Percentiles rank a stretch among this genome's conserved stretches.
Evolutionary conservation across 2,113 vertebrate genomes (phyloP).

Genomic region (Sorex araneus): DNA sequence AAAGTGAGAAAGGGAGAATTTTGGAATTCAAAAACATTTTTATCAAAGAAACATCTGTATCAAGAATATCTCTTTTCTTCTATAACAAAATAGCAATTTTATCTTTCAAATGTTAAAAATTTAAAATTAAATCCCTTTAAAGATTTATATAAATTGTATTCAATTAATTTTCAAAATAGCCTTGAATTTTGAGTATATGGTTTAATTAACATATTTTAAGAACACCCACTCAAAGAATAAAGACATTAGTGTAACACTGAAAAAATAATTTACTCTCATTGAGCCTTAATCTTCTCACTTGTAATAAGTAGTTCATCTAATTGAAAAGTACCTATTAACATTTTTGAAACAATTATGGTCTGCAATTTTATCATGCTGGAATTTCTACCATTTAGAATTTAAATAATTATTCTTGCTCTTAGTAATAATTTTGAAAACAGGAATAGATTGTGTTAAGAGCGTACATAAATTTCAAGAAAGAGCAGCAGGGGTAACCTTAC

Average conservation of each 20-base stretch:
- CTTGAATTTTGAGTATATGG: background rate
- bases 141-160: background rate
- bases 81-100: background rate
- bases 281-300: background rate
- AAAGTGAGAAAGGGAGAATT: background rate
- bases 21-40: background rate
- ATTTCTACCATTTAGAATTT: constrained; percentile 13
- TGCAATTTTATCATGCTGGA: background rate
- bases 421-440: background rate
- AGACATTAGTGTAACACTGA: too few species aligned
- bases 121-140: background rate
- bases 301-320: background rate
- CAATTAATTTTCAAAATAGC: background rate
- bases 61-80: background rate
- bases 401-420: background rate
- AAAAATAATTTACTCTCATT: background rate
- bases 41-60: too few species aligned
- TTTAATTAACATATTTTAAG: background rate
- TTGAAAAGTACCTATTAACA: background rate
- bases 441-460: background rate
- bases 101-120: background rate
- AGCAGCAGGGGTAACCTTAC: background rate
- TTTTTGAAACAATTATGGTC: background rate
- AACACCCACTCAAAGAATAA: background rate
- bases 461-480: background rate